These are phyloP conservation scores for Cherax quadricarinatus DNA, from an alignment of 1,140 invertebrate genomes.

Conservation along the genomic window DNA sequence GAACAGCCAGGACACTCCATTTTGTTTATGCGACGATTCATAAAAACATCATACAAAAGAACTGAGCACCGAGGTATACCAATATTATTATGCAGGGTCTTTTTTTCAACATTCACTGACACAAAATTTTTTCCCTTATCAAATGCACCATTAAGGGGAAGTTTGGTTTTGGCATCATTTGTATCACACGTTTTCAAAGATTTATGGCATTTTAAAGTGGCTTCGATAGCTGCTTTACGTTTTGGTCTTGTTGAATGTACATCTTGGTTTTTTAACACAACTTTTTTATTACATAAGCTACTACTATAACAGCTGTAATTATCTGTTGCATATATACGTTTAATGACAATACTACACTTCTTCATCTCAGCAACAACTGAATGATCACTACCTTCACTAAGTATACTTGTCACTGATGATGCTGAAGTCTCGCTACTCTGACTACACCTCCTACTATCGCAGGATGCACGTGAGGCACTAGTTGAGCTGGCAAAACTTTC, in stretches of 20 bases:
- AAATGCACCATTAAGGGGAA: slow-evolving; percentile 33
- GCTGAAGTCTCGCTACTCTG: slow-evolving; percentile 29
- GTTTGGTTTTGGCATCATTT: slow-evolving; percentile 37
- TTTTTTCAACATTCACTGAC: slow-evolving; percentile 32
- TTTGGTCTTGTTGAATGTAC: slow-evolving; percentile 37
- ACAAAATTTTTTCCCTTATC: slow-evolving; percentile 29
- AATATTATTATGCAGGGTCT: slow-evolving; percentile 1
- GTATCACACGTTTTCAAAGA: slow-evolving; percentile 42
- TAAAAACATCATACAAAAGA: slow-evolving; percentile 60
- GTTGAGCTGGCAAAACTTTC: slow-evolving; percentile 42
- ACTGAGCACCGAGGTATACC: slow-evolving; percentile 54
- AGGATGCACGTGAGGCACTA: slow-evolving; percentile 31
- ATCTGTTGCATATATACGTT: slow-evolving; percentile 55
- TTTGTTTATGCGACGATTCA: slow-evolving; percentile 56
- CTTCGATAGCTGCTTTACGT: slow-evolving; percentile 57
- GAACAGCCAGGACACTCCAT: slow-evolving; percentile 60
- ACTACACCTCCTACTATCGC: slow-evolving; percentile 33
- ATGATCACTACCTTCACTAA: slow-evolving; percentile 27
- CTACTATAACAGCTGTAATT: slow-evolving; percentile 64
- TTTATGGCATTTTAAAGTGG: slow-evolving; percentile 55
- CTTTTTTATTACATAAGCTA: slow-evolving; percentile 48
- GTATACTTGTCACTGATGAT: background rate
- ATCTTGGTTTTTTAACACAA: slow-evolving; percentile 16
- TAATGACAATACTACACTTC: slow-evolving; percentile 66
- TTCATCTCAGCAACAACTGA: slow-evolving; percentile 40